Percentiles rank a stretch among this genome's conserved stretches.
Evolutionary conservation across 2,113 vertebrate genomes (phyloP).

Genomic region (Atherinomorus stipes): DNA sequence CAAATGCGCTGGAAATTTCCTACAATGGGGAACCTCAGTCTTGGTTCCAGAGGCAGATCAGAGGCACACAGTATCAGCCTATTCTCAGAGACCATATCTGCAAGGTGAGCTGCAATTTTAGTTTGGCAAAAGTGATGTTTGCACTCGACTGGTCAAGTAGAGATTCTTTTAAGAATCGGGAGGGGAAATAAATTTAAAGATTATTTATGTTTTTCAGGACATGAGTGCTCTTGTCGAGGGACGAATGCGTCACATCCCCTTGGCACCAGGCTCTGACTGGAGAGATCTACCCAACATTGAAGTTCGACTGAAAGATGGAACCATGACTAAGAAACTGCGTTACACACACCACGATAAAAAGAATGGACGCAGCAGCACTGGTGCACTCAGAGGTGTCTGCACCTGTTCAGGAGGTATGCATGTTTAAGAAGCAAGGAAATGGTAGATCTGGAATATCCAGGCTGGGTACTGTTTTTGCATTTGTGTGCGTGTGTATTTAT

Average conservation of each 20-base stretch:
- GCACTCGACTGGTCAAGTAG: too few species aligned
- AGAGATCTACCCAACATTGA: constrained; percentile 95
- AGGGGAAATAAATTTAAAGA: not conserved
- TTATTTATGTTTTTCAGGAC: constrained; percentile 81
- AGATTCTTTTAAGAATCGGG: too few species aligned
- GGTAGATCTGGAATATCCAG: fast-evolving
- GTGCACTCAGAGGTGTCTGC: constrained; percentile 91
- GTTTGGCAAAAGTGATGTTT: not conserved
- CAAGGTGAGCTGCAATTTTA: constrained; percentile 84
- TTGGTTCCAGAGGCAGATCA: constrained; percentile 97
- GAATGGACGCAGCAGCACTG: constrained; percentile 88
- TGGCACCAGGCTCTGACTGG: constrained; percentile 96
- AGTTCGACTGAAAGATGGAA: constrained; percentile 90
- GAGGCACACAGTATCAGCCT: constrained; percentile 96
- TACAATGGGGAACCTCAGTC: constrained; percentile 98
- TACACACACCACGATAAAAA: constrained; percentile 91
- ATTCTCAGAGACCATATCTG: constrained; percentile 98
- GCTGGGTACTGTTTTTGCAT: not conserved
- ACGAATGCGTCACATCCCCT: constrained; percentile 94
- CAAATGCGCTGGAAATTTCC: constrained; percentile 90
- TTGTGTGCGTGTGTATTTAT: too few species aligned
- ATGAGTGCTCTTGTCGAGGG: constrained; percentile 96
- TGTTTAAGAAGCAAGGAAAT: fast-evolving
- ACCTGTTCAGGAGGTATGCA: constrained; percentile 89
- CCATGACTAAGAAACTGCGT: constrained; percentile 89